These are phyloP conservation scores for Protobothrops flavoviridis DNA, from an alignment of 2,113 vertebrate genomes.

Conservation along the genomic window DNA sequence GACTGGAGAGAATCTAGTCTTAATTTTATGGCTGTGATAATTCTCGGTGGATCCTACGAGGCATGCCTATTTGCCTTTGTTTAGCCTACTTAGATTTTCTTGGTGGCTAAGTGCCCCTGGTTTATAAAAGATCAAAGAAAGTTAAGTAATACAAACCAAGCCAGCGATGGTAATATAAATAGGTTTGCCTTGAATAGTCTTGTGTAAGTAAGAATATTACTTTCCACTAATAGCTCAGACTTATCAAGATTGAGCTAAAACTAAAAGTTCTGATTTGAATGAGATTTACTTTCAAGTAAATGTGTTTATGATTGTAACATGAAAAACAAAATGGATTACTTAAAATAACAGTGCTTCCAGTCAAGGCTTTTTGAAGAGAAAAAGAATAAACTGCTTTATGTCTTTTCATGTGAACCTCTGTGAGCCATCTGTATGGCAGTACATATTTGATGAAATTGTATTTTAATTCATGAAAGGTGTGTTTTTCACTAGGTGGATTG, in stretches of 20 bases:
- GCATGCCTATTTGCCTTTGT: not conserved
- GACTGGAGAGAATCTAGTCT: not conserved
- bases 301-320: not conserved
- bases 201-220: not conserved
- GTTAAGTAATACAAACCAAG: slow-evolving; percentile 1
- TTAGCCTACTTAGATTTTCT: not conserved
- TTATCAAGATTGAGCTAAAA: not conserved
- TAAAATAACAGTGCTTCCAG: not conserved
- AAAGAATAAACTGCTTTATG: not conserved
- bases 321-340: not conserved
- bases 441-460: not conserved
- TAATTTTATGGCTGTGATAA: not conserved
- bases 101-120: not conserved
- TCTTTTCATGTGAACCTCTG: not conserved
- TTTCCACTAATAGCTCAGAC: not conserved
- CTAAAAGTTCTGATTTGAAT: not conserved
- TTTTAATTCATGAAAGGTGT: not conserved
- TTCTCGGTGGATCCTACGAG: not conserved
- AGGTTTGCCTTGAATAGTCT: not conserved
- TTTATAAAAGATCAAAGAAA: not conserved
- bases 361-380: not conserved
- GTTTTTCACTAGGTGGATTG: not conserved
- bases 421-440: not conserved
- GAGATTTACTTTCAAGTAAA: not conserved
- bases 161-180: not conserved